Percentiles rank a stretch among this genome's conserved stretches.
These are phyloP conservation scores for Sinocyclocheilus maitianheensis DNA, from an alignment of 2,113 vertebrate species.

Conservation along the genomic window DNA sequence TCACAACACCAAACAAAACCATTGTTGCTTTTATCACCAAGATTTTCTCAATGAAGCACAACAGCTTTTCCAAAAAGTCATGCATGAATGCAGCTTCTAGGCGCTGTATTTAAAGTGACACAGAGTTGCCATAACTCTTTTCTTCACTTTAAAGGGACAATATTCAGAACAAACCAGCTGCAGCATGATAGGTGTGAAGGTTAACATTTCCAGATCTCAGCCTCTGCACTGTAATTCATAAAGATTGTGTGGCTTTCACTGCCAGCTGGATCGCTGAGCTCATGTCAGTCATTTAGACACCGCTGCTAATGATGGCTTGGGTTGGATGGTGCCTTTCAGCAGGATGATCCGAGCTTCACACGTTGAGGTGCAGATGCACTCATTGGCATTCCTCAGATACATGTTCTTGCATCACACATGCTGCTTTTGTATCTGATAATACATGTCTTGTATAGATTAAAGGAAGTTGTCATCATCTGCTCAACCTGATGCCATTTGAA, in stretches of 20 bases:
- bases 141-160: background rate
- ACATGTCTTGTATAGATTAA: no score
- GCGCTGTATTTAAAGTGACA: background rate
- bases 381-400: background rate
- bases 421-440: background rate
- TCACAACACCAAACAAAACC: background rate
- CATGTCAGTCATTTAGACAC: background rate
- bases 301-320: slow-evolving; percentile 13
- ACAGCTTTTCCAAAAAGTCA: background rate
- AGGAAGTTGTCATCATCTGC: no score
- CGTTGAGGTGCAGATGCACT: background rate
- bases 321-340: background rate
- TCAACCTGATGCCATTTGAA: no score
- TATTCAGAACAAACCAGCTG: background rate
- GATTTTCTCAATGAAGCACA: background rate
- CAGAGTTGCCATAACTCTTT: slow-evolving; percentile 3
- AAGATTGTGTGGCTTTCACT: background rate
- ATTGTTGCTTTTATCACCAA: background rate
- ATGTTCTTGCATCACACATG: background rate
- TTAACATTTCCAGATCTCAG: slow-evolving; percentile 33
- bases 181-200: slow-evolving; percentile 3
- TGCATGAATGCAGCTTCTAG: background rate
- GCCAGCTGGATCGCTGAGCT: background rate
- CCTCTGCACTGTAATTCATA: slow-evolving; percentile 9
- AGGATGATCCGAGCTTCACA: background rate